A percentile compares a stretch with the other conserved stretches of the same genome.
phyloP scores from a whole-genome alignment of 2,113 vertebrate species.

The Strigops habroptila region DNA sequence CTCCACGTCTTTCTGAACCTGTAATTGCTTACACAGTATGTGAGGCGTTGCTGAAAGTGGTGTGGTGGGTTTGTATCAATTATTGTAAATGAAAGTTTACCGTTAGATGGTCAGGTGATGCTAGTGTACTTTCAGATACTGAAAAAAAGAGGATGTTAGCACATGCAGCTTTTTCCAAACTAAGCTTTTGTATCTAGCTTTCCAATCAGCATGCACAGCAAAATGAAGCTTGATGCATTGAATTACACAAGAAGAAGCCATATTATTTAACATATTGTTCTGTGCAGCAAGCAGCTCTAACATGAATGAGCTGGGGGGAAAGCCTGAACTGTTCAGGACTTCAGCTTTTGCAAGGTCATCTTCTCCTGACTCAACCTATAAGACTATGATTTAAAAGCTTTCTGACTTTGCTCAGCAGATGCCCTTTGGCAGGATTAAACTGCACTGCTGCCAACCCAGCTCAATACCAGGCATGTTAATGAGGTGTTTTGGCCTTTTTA shows the following conservation, averaged over 20 bases:
- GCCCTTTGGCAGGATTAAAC: constrained; percentile 29
- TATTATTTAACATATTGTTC: background rate
- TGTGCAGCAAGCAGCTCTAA: background rate
- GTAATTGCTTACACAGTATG: background rate
- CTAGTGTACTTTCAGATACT: background rate
- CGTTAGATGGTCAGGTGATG: background rate
- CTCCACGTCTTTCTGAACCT: background rate
- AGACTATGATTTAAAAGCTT: constrained; percentile 34
- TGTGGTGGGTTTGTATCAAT: background rate
- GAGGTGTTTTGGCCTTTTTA: constrained; percentile 39
- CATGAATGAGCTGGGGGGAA: background rate
- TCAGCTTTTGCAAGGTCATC: constrained; percentile 26
- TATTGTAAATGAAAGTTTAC: background rate
- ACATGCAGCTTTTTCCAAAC: background rate
- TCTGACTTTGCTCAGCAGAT: constrained; percentile 2
- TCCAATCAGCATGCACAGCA: background rate
- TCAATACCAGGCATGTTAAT: constrained; percentile 44
- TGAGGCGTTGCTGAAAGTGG: background rate
- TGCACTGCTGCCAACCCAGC: constrained; percentile 11
- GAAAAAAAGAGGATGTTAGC: background rate
- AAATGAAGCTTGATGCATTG: background rate
- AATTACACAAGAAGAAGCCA: background rate
- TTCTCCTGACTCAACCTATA: constrained; percentile 24
- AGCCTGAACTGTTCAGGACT: background rate
- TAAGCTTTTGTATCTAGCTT: background rate